Conservation (phyloP, 2,888 invertebrate species). For the Resseliella maxima region DNA sequence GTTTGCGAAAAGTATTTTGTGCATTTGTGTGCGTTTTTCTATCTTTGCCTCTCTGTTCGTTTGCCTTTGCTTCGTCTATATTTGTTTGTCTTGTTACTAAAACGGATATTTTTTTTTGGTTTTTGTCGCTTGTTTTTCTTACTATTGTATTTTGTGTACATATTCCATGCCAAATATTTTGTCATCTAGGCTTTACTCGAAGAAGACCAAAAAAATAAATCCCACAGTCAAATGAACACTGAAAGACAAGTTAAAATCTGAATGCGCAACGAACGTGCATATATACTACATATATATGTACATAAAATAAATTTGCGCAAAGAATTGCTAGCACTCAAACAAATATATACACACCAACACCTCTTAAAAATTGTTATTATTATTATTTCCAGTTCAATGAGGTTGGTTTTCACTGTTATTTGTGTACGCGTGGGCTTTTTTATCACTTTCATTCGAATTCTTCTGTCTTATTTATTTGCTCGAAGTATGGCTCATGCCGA, state of each 20-base stretch:
- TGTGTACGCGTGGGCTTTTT: background rate
- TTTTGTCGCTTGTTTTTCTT: background rate
- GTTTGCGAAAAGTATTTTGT: background rate
- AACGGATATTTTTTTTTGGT: background rate
- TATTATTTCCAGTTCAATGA: constrained; percentile 55
- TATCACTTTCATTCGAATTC: background rate
- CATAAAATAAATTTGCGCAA: constrained; percentile 27
- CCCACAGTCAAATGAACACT: background rate
- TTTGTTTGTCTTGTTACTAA: constrained; percentile 37
- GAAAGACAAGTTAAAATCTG: background rate
- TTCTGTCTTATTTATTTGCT: background rate
- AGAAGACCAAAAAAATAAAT: background rate
- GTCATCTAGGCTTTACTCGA: background rate
- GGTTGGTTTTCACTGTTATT: constrained; percentile 20
- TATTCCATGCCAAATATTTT: background rate
- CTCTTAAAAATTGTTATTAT: constrained; percentile 46
- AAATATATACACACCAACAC: constrained; percentile 42
- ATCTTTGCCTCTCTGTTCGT: background rate
- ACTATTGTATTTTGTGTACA: background rate
- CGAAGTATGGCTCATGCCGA: background rate
- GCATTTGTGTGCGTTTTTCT: background rate
- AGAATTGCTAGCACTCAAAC: constrained; percentile 33
- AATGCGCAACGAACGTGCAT: background rate
- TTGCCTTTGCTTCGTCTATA: background rate
- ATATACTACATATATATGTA: background rate